phyloP scores from a whole-genome alignment of 30 jellyfish, hydroid and myxozoan genomes.

The Clytia hemisphaerica region DNA sequence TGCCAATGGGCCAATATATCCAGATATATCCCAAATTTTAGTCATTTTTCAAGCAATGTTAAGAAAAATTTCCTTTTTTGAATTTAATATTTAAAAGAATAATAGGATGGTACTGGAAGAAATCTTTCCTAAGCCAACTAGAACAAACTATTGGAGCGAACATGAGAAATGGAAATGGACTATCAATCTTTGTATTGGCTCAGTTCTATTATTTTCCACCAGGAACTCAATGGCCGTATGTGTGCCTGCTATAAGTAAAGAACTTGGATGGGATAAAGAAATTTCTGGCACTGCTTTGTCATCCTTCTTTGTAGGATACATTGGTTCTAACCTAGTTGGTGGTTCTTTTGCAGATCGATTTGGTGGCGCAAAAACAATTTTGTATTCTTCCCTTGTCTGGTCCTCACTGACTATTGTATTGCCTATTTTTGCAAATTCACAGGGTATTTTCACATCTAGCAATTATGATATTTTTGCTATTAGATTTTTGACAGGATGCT shows the following conservation, averaged over 20 bases:
- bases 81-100: no score
- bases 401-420: conserved; percentile 1
- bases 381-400: conserved; percentile 21
- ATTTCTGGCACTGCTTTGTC: conserved; percentile 33
- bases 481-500: conserved; percentile 82
- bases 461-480: conserved; percentile 58
- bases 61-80: no score
- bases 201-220: conserved; percentile 10
- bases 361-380: conserved; percentile 34
- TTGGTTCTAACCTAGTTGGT: conserved; percentile 22
- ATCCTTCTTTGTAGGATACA: conserved; percentile 33
- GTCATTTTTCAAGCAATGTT: no score
- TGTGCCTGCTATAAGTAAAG: conserved; percentile 23
- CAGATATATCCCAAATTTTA: no score
- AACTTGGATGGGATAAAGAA: conserved; percentile 19
- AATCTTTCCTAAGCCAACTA: no score
- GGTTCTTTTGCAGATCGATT: conserved; percentile 33
- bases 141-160: conserved; percentile 29
- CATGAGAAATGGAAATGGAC: conserved; percentile 15
- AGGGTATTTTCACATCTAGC: conserved; percentile 16
- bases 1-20: no score
- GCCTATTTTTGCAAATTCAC: conserved; percentile 18
- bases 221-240: conserved; percentile 29
- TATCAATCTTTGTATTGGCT: conserved; percentile 14
- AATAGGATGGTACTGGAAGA: no score